Evolutionary conservation across 2,888 invertebrate genomes (phyloP).

Genomic region (Netelia fuscicornis): DNA sequence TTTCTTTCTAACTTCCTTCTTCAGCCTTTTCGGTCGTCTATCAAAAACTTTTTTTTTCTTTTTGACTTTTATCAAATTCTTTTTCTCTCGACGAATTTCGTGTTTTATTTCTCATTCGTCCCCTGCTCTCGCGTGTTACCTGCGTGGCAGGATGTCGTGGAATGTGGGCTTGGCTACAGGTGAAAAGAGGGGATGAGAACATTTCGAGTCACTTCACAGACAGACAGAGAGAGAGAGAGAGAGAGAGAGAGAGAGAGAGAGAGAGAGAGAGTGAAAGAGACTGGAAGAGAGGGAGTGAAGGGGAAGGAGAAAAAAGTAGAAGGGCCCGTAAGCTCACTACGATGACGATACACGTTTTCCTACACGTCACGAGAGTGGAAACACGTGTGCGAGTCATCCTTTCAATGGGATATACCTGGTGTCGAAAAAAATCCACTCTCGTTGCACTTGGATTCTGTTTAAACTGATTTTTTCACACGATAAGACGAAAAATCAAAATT

Average conservation of each 20-base stretch:
- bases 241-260: slow-evolving; percentile 3
- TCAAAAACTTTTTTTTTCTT: slow-evolving; percentile 1
- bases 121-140: slow-evolving; percentile 70
- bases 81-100: slow-evolving; percentile 17
- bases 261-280: not conserved
- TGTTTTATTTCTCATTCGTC: slow-evolving; percentile 20
- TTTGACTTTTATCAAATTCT: not conserved
- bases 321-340: slow-evolving; percentile 20
- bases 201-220: not conserved
- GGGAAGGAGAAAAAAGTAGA: slow-evolving; percentile 22
- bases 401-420: slow-evolving; percentile 49
- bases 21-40: slow-evolving; percentile 18
- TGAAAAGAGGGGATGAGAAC: slow-evolving; percentile 55
- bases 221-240: slow-evolving; percentile 19
- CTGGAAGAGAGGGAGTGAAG: not conserved
- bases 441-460: not conserved
- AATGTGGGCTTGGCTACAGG: slow-evolving; percentile 75
- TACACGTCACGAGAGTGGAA: slow-evolving; percentile 37
- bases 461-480: not conserved
- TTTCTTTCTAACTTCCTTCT: slow-evolving; percentile 3
- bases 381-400: slow-evolving; percentile 46
- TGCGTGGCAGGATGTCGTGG: slow-evolving; percentile 69
- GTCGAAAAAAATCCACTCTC: slow-evolving; percentile 9
- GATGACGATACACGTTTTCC: slow-evolving; percentile 11
- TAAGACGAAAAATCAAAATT: no score